Percentiles rank a stretch among this genome's conserved stretches.
Conservation (phyloP, 2,797 vertebrate species). For the Parotocinclus haroldoi region DNA sequence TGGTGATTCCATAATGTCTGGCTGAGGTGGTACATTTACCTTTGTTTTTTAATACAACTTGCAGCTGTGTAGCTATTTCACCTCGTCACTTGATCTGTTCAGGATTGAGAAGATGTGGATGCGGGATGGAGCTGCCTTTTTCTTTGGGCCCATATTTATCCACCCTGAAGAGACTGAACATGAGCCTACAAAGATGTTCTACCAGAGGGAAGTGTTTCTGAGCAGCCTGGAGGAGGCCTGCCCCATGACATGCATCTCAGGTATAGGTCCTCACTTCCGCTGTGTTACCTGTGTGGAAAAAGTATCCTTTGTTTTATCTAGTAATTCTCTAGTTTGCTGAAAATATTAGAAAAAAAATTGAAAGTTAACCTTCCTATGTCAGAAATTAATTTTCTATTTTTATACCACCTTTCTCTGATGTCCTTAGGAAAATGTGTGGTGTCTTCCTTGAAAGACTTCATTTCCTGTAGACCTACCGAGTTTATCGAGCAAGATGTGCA, state of each 20-base stretch:
- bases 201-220: constrained; percentile 95
- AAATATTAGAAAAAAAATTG: too few relatives aligned
- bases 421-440: constrained; percentile 90
- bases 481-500: constrained; percentile 83
- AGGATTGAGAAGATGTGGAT: constrained; percentile 98
- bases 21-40: background rate
- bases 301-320: too few relatives aligned
- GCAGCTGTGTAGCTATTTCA: background rate
- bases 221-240: constrained; percentile 93
- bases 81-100: constrained; percentile 11
- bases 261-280: constrained; percentile 58
- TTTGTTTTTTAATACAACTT: background rate
- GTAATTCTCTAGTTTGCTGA: too few relatives aligned
- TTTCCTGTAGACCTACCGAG: constrained; percentile 89
- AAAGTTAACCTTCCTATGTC: too few relatives aligned
- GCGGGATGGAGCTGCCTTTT: constrained; percentile 84
- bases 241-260: constrained; percentile 88
- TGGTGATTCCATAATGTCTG: too few relatives aligned
- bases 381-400: too few relatives aligned
- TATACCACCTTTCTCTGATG: constrained; percentile 27
- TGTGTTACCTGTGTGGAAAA: too few relatives aligned
- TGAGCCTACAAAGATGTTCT: constrained; percentile 99
- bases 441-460: constrained; percentile 95
- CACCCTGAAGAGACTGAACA: constrained; percentile 96
- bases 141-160: constrained; percentile 97